Evolutionary conservation across 2,797 vertebrate genomes (phyloP).

Genomic region (Eremophila alpestris): DNA sequence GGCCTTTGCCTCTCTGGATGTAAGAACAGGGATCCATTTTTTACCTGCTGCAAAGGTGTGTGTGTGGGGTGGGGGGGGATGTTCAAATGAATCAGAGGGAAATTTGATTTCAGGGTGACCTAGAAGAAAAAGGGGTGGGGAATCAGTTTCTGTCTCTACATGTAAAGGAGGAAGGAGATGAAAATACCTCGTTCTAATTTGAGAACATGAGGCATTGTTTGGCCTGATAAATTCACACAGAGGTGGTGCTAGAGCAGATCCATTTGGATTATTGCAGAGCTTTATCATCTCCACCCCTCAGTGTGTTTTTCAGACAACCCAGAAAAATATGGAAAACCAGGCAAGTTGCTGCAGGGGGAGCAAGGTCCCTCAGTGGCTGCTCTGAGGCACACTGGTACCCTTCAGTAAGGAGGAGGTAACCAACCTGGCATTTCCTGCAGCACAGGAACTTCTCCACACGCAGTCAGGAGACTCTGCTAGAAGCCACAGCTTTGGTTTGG

Average conservation of each 20-base stretch:
- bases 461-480: neutral
- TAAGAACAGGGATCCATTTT: neutral
- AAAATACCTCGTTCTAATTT: neutral
- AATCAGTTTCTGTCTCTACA: neutral
- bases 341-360: neutral
- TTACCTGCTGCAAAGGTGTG: neutral
- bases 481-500: neutral
- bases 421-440: neutral
- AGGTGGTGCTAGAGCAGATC: neutral
- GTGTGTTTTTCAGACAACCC: neutral
- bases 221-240: neutral
- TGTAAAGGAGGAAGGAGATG: neutral
- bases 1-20: neutral
- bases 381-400: neutral
- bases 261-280: neutral
- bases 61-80: rapidly evolving
- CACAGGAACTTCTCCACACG: neutral
- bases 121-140: neutral
- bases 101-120: neutral
- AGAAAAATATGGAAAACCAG: neutral
- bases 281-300: neutral
- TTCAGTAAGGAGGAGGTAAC: neutral
- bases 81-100: neutral
- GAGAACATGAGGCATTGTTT: neutral
- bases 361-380: neutral